phyloP scores from a whole-genome alignment of 2,113 vertebrate genomes.

The Esox niger region DNA sequence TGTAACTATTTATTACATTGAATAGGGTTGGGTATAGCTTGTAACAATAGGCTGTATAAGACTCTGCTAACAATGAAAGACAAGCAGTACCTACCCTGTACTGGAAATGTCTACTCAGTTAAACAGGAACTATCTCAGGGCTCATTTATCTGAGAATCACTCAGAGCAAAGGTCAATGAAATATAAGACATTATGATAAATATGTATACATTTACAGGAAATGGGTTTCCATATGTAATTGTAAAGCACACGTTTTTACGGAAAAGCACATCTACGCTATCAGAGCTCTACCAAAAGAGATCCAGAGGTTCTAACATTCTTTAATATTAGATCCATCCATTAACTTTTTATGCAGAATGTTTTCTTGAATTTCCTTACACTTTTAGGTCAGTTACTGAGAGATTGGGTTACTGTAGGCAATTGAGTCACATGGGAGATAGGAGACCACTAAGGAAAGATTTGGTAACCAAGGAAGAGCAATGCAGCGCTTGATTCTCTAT shows the following conservation, averaged over 20 bases:
- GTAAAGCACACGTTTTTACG: not conserved
- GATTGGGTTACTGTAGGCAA: not conserved
- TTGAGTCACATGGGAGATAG: not conserved
- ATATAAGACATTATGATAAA: too few species aligned
- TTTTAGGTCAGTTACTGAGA: not conserved
- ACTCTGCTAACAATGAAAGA: not conserved
- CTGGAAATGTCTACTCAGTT: not conserved
- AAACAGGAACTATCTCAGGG: not conserved
- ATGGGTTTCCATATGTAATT: not conserved
- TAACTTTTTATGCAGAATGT: too few species aligned
- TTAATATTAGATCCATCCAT: too few species aligned
- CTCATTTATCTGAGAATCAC: not conserved
- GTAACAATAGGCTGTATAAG: not conserved
- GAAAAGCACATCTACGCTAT: not conserved
- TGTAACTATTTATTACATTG: too few species aligned
- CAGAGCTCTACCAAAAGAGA: too few species aligned
- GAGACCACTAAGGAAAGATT: not conserved
- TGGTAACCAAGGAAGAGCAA: not conserved
- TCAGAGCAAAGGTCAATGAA: not conserved
- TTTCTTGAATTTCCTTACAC: not conserved
- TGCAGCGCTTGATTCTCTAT: conserved; percentile 5
- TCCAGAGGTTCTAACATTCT: too few species aligned
- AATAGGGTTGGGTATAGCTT: too few species aligned
- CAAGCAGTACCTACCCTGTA: not conserved
- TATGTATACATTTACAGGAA: too few species aligned